These are phyloP conservation scores for Synanthedon vespiformis DNA, from an alignment of 2,888 invertebrate species.

Conservation along the genomic window DNA sequence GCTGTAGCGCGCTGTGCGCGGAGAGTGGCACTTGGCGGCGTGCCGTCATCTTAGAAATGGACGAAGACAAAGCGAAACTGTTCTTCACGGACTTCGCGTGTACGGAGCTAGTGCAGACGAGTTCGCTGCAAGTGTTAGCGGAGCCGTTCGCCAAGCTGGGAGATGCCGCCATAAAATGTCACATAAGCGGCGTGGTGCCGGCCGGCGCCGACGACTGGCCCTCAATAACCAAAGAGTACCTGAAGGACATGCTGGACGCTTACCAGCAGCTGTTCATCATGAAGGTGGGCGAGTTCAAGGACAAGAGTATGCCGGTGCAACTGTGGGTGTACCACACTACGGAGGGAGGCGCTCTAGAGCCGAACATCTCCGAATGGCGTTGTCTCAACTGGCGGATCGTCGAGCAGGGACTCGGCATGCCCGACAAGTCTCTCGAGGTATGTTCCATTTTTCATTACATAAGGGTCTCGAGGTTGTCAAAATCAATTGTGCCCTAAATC, in stretches of 20 bases:
- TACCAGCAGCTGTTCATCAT: constrained; percentile 67
- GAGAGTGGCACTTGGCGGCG: constrained; percentile 75
- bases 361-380: constrained; percentile 72
- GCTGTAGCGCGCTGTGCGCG: constrained; percentile 51
- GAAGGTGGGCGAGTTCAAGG: constrained; percentile 58
- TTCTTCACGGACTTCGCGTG: constrained; percentile 77
- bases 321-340: constrained; percentile 74
- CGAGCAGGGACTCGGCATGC: constrained; percentile 73
- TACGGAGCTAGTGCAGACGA: constrained; percentile 50
- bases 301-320: constrained; percentile 70
- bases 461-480: too few relatives aligned
- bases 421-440: constrained; percentile 38
- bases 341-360: constrained; percentile 75
- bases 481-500: too few relatives aligned
- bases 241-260: constrained; percentile 64
- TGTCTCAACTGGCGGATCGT: constrained; percentile 77
- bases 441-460: too few relatives aligned
- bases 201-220: constrained; percentile 77
- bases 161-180: constrained; percentile 74
- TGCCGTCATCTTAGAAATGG: constrained; percentile 50
- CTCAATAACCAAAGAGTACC: constrained; percentile 69
- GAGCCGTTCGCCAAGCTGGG: constrained; percentile 59
- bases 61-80: constrained; percentile 55
- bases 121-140: constrained; percentile 62
- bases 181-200: constrained; percentile 76